Conservation (phyloP, 2,888 invertebrate genomes). For the Caenorhabditis sp. region DNA sequence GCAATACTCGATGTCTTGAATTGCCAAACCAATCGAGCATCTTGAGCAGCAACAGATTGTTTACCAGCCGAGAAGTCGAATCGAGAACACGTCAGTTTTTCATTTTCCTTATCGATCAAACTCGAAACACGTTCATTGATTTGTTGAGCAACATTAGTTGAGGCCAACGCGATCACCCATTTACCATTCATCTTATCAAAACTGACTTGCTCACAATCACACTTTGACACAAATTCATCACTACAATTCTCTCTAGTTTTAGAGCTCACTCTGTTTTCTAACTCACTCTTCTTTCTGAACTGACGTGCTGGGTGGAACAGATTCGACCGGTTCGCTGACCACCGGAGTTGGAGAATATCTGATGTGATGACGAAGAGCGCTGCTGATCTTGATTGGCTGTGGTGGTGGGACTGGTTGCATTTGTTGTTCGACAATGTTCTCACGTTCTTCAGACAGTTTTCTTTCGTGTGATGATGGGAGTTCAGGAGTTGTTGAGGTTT, state of each 20-base stretch:
- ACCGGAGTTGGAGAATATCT: constrained; percentile 35
- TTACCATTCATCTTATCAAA: constrained; percentile 40
- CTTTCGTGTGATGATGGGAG: constrained; percentile 31
- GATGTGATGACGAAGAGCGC: constrained; percentile 28
- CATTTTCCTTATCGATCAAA: constrained; percentile 18
- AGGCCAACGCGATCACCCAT: constrained; percentile 44
- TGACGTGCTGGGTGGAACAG: constrained; percentile 34
- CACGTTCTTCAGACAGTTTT: constrained; percentile 26
- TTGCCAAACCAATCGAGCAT: constrained; percentile 40
- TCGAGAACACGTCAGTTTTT: constrained; percentile 29
- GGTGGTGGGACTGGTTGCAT: constrained; percentile 31
- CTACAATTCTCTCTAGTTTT: constrained; percentile 11
- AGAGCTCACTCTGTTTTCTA: background rate
- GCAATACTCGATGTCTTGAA: constrained; percentile 33
- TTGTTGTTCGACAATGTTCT: constrained; percentile 32
- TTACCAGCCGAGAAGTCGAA: constrained; percentile 43
- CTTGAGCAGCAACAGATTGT: constrained; percentile 32
- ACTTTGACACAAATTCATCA: constrained; percentile 34
- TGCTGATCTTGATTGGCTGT: constrained; percentile 31
- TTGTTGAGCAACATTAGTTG: constrained; percentile 22
- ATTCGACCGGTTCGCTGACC: constrained; percentile 13
- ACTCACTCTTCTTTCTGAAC: constrained; percentile 27
- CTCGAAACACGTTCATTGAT: constrained; percentile 3
- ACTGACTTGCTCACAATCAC: constrained; percentile 30
- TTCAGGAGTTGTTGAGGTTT: constrained; percentile 7